Percentiles rank a stretch among this genome's conserved stretches.
Conservation (phyloP, 1,140 invertebrate species). For the Drosophila tani region DNA sequence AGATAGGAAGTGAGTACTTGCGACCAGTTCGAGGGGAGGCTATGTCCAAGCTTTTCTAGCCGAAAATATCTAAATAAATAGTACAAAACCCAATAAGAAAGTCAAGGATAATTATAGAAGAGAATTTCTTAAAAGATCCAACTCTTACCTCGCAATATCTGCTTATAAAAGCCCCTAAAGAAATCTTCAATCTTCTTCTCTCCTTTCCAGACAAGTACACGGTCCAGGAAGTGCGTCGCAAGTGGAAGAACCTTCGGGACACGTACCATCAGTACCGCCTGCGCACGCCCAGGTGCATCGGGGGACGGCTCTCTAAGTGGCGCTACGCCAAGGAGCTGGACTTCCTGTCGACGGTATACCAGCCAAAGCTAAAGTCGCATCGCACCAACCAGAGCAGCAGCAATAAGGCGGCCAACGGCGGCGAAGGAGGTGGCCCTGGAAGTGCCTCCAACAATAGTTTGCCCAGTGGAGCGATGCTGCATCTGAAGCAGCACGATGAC, state of each 20-base stretch:
- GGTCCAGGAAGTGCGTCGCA: constrained; percentile 78
- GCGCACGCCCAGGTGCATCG: constrained; percentile 77
- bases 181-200: background rate
- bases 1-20: constrained; percentile 81
- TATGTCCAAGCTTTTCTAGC: no score
- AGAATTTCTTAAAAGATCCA: no score
- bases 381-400: constrained; percentile 43
- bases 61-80: no score
- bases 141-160: no score
- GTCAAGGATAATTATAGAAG: no score
- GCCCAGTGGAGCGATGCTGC: constrained; percentile 49
- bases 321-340: constrained; percentile 80
- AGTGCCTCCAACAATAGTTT: constrained; percentile 13
- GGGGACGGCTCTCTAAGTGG: constrained; percentile 79
- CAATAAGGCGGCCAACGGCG: constrained; percentile 24
- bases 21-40: background rate
- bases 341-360: constrained; percentile 78
- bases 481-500: constrained; percentile 44
- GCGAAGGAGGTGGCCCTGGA: background rate
- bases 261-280: constrained; percentile 82
- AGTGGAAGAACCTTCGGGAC: constrained; percentile 82
- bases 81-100: no score
- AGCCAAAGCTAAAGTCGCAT: constrained; percentile 79
- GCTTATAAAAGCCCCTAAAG: no score
- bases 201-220: constrained; percentile 74